phyloP scores from a whole-genome alignment of 2,113 vertebrate species.

The Callocephalon fimbriatum region DNA sequence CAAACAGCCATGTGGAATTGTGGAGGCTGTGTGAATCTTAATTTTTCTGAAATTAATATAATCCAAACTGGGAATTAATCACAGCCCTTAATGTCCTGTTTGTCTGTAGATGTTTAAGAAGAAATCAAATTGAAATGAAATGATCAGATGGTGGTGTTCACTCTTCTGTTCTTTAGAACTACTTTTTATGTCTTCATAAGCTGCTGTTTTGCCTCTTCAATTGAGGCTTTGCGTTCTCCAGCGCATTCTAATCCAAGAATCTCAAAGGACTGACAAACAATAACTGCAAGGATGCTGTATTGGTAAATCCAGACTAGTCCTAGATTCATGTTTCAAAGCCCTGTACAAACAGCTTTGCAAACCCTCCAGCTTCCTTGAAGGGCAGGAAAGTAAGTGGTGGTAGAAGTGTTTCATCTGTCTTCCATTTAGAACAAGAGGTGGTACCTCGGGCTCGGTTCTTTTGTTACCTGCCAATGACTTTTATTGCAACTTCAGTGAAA shows the following conservation, averaged over 20 bases:
- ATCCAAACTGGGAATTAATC: not conserved
- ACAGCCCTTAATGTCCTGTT: not conserved
- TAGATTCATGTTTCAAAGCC: not conserved
- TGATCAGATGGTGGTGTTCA: not conserved
- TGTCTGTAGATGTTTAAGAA: conserved; percentile 13
- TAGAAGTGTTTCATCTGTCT: not conserved
- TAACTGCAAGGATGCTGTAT: not conserved
- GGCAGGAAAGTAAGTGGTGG: not conserved
- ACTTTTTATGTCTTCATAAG: not conserved
- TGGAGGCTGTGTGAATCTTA: not conserved
- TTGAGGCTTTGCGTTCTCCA: not conserved
- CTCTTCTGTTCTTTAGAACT: not conserved
- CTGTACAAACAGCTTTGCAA: not conserved
- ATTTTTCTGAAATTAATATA: conserved; percentile 12
- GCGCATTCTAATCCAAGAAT: not conserved
- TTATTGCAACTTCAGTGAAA: not conserved
- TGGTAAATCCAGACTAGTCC: not conserved
- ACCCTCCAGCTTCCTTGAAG: not conserved
- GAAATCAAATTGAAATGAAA: conserved; percentile 13
- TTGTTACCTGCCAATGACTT: not conserved
- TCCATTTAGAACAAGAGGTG: not conserved
- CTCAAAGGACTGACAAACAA: not conserved
- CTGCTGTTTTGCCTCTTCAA: not conserved
- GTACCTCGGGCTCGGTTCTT: accelerated
- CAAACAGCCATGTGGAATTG: not conserved